These are phyloP conservation scores for Ptychochromis oligacanthus DNA, from an alignment of 2,113 vertebrate species.

Conservation along the genomic window DNA sequence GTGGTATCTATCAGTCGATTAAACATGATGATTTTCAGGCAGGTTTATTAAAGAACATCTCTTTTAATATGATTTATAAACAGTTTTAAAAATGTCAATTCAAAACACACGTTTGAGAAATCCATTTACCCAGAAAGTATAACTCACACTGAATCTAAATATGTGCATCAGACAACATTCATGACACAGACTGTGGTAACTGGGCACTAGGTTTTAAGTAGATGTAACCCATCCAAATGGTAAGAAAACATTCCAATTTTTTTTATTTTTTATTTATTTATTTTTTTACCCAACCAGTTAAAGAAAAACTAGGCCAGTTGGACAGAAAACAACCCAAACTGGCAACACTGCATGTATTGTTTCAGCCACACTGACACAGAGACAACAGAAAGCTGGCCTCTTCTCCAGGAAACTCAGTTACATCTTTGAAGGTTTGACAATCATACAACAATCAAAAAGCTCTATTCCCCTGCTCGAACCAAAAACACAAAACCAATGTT, in stretches of 20 bases:
- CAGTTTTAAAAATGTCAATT: background rate
- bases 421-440: constrained; percentile 3
- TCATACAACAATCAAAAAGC: background rate
- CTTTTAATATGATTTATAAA: background rate
- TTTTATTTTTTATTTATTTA: too few species aligned
- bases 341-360: constrained; percentile 6
- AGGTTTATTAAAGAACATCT: background rate
- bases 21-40: background rate
- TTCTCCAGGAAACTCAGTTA: background rate
- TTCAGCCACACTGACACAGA: background rate
- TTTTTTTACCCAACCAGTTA: background rate
- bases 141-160: background rate
- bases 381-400: constrained; percentile 10
- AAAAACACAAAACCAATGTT: background rate
- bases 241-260: background rate
- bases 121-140: background rate
- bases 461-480: background rate
- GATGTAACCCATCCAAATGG: background rate
- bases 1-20: background rate
- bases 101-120: background rate
- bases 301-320: constrained; percentile 36
- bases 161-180: background rate
- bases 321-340: background rate
- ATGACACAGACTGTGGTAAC: background rate
- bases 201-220: constrained; percentile 1